Evolutionary conservation across 2,888 invertebrate species (phyloP).

Genomic region (Eilema depressum): DNA sequence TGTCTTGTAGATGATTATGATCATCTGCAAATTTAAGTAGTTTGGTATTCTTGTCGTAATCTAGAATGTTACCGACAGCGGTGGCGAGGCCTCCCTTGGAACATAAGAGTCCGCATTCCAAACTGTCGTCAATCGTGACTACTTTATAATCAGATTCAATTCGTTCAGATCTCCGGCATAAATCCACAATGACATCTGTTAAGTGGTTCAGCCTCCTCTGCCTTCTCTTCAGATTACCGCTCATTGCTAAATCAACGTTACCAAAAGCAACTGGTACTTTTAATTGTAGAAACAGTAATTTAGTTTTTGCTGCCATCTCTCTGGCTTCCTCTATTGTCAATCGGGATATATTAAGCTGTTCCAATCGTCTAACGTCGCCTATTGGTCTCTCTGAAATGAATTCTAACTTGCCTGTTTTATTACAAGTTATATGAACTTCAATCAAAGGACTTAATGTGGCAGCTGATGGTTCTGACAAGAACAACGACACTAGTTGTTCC

Average conservation of each 20-base stretch:
- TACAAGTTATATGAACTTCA: conserved; percentile 21
- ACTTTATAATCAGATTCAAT: neutral
- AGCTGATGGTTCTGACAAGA: conserved; percentile 16
- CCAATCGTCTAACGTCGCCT: neutral
- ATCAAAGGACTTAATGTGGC: conserved; percentile 24
- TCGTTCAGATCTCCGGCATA: neutral
- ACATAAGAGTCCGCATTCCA: conserved; percentile 19
- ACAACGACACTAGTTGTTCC: neutral
- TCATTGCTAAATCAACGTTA: conserved; percentile 27
- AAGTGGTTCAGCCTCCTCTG: conserved; percentile 5
- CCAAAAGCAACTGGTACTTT: conserved; percentile 39
- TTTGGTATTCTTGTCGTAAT: conserved; percentile 10
- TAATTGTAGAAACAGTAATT: neutral
- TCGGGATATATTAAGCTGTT: neutral
- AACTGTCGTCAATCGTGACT: conserved; percentile 22
- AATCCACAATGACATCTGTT: neutral
- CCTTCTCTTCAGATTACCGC: neutral
- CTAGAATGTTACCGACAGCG: conserved; percentile 30
- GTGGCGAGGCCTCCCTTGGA: conserved; percentile 20
- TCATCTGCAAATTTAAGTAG: conserved; percentile 26
- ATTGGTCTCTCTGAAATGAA: neutral
- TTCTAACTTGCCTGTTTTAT: conserved; percentile 7
- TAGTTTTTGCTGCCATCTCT: neutral
- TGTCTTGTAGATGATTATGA: conserved; percentile 1
- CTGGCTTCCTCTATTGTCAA: conserved; percentile 8